These are phyloP conservation scores for Xenentodon cancila DNA, from an alignment of 2,797 vertebrate genomes.

Conservation along the genomic window DNA sequence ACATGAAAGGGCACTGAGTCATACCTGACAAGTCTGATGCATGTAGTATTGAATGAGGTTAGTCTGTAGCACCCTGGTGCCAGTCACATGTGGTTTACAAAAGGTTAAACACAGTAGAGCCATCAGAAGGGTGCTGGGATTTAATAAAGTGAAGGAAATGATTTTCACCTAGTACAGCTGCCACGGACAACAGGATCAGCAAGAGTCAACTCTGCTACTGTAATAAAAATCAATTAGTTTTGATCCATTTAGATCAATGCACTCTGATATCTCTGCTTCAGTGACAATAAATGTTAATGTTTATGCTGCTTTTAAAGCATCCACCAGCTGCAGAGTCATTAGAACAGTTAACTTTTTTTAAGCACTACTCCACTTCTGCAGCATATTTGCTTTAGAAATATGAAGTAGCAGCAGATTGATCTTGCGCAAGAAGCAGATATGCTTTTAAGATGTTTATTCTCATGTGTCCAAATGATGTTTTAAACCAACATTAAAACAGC, in stretches of 20 bases:
- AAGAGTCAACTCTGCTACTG: slow-evolving; percentile 8
- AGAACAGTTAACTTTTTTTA: slow-evolving; percentile 6
- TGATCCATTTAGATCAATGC: slow-evolving; percentile 20
- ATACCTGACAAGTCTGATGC: not conserved
- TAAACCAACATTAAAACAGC: not conserved
- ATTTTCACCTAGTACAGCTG: not conserved
- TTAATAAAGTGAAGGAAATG: slow-evolving; percentile 8
- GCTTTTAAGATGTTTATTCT: not conserved
- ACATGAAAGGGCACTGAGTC: slow-evolving; percentile 8
- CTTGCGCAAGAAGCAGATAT: not conserved
- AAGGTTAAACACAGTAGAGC: slow-evolving; percentile 3
- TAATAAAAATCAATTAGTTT: slow-evolving; percentile 14
- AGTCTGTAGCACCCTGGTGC: not conserved
- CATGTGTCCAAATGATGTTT: not conserved
- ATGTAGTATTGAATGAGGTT: not conserved
- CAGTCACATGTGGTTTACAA: slow-evolving; percentile 6
- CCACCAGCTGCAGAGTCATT: slow-evolving; percentile 12
- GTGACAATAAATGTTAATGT: slow-evolving; percentile 14
- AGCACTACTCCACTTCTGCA: not conserved
- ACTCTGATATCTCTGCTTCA: slow-evolving; percentile 4
- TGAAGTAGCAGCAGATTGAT: not conserved
- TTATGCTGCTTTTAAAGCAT: slow-evolving; percentile 10
- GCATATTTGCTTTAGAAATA: not conserved
- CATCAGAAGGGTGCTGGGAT: not conserved
- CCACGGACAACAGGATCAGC: slow-evolving; percentile 5